phyloP scores from a whole-genome alignment of 2,113 vertebrate genomes.

The Scartelaos histophorus region DNA sequence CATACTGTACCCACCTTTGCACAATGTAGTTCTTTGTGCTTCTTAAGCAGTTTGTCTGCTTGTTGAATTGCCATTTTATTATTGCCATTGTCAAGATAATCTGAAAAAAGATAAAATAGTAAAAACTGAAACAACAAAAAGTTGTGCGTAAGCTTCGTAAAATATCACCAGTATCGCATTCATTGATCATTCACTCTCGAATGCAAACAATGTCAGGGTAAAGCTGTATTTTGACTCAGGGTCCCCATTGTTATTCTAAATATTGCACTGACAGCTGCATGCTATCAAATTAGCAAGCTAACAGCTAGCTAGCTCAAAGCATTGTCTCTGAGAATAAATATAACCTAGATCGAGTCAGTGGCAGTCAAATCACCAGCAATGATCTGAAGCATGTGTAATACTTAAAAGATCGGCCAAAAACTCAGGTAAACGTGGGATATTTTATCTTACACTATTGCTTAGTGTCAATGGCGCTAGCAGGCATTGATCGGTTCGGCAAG shows the following conservation, averaged over 20 bases:
- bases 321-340: conserved; percentile 51
- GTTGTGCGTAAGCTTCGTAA: not conserved
- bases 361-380: not conserved
- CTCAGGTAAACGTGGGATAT: rapidly evolving
- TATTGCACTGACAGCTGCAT: conserved; percentile 41
- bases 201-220: not conserved
- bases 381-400: not conserved
- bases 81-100: conserved; percentile 99
- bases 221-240: not conserved
- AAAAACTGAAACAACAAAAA: not conserved
- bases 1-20: conserved; percentile 84
- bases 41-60: conserved; percentile 96
- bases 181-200: not conserved
- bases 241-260: not conserved
- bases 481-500: conserved; percentile 17
- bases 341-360: conserved; percentile 30
- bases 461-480: conserved; percentile 1
- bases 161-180: conserved; percentile 51
- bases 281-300: conserved; percentile 27
- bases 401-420: not conserved
- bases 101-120: conserved; percentile 62
- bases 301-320: conserved; percentile 43
- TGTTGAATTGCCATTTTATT: conserved; percentile 99
- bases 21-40: conserved; percentile 98
- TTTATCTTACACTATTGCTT: not conserved